Percentiles rank a stretch among this genome's conserved stretches.
Evolutionary conservation across 2,797 vertebrate species (phyloP).

Genomic region (Simalia tracyae): DNA sequence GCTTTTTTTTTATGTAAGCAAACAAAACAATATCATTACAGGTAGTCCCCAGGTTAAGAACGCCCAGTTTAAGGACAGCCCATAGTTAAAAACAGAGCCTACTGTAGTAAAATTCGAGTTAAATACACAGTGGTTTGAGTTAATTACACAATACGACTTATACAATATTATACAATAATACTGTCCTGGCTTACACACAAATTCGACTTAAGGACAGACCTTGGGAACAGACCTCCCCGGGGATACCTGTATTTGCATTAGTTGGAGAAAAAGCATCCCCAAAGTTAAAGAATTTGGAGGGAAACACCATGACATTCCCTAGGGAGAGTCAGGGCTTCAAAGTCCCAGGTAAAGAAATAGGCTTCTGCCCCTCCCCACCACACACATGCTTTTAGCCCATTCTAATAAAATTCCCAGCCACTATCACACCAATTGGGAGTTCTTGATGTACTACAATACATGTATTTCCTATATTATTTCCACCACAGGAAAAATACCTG

Average conservation of each 20-base stretch:
- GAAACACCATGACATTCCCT: not conserved
- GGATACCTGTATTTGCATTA: not conserved
- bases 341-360: not conserved
- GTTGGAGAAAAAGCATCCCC: not conserved
- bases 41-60: too few relatives aligned
- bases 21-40: not conserved
- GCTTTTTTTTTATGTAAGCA: not conserved
- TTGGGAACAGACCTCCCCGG: too few relatives aligned
- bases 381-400: not conserved
- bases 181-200: too few relatives aligned
- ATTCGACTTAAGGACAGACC: too few relatives aligned
- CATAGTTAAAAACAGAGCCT: too few relatives aligned
- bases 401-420: not conserved
- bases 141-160: too few relatives aligned
- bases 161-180: too few relatives aligned
- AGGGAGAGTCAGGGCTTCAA: not conserved
- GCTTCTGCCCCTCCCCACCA: not conserved
- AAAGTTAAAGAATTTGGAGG: not conserved
- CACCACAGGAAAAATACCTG: conserved; percentile 76
- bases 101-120: too few relatives aligned
- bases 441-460: fast-evolving
- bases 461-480: not conserved
- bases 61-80: too few relatives aligned
- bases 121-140: too few relatives aligned
- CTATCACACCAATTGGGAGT: not conserved